Evolutionary conservation across 2,888 invertebrate genomes (phyloP).

Genomic region (Blera fallax): DNA sequence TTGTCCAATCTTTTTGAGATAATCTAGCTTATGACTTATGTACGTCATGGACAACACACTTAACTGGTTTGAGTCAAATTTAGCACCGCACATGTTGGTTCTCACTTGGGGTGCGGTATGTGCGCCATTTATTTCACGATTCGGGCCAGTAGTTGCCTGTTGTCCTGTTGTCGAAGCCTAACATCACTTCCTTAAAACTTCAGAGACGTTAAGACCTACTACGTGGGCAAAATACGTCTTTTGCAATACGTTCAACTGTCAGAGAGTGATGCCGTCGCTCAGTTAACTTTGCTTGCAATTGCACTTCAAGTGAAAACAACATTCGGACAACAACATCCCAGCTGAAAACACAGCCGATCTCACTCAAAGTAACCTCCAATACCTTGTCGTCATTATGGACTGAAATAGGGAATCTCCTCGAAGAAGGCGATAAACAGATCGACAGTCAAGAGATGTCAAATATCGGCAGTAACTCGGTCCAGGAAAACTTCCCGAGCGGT

Average conservation of each 20-base stretch:
- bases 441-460: too few species aligned
- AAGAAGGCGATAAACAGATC: background rate
- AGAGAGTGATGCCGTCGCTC: background rate
- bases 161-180: background rate
- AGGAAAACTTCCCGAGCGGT: slow-evolving; percentile 6
- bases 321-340: background rate
- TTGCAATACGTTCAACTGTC: background rate
- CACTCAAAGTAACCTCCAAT: background rate
- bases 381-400: background rate
- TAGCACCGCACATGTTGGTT: slow-evolving; percentile 11
- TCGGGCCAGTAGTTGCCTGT: too few species aligned
- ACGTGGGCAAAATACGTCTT: slow-evolving; percentile 2
- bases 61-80: slow-evolving; percentile 4
- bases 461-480: background rate
- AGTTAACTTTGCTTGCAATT: background rate
- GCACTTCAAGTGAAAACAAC: background rate
- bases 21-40: slow-evolving; percentile 1
- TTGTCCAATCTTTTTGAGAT: background rate
- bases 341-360: background rate
- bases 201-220: background rate
- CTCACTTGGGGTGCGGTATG: background rate
- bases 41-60: slow-evolving; percentile 3
- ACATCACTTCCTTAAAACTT: background rate
- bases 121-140: too few species aligned
- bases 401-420: slow-evolving; percentile 5